Conservation (phyloP, 2,113 vertebrate species). For the Anoura caudifer region DNA sequence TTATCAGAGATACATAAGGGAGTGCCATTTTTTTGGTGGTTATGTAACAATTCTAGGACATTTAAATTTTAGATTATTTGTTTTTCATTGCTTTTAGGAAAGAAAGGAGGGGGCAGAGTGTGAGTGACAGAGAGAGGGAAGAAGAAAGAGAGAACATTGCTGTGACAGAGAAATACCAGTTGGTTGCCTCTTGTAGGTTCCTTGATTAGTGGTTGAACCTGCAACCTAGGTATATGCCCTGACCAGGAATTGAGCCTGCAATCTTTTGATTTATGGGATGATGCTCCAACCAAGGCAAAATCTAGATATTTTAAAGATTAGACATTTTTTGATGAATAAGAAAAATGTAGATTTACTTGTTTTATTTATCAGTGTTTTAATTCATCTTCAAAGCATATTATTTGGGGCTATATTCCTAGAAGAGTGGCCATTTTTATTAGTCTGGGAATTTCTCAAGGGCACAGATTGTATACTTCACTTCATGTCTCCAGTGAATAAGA, state of each 20-base stretch:
- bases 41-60: neutral
- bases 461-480: neutral
- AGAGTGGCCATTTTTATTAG: neutral
- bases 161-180: too few relatives aligned
- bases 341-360: neutral
- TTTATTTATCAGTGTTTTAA: conserved; percentile 9
- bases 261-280: too few relatives aligned
- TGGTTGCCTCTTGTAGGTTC: too few relatives aligned
- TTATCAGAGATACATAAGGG: neutral
- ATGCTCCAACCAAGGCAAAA: neutral
- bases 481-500: neutral
- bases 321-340: neutral
- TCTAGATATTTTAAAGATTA: neutral
- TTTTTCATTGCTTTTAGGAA: neutral
- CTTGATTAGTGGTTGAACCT: too few relatives aligned
- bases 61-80: conserved; percentile 7
- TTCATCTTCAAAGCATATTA: neutral
- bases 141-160: neutral
- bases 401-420: neutral
- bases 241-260: too few relatives aligned
- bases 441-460: conserved; percentile 18
- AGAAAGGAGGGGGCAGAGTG: too few relatives aligned
- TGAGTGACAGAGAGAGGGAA: neutral
- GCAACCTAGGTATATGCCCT: too few relatives aligned
- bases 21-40: neutral